Evolutionary conservation across 2,113 vertebrate genomes (phyloP), one percentile per base, ranked within the genome.

Genomic region (Bucco capensis): DNA sequence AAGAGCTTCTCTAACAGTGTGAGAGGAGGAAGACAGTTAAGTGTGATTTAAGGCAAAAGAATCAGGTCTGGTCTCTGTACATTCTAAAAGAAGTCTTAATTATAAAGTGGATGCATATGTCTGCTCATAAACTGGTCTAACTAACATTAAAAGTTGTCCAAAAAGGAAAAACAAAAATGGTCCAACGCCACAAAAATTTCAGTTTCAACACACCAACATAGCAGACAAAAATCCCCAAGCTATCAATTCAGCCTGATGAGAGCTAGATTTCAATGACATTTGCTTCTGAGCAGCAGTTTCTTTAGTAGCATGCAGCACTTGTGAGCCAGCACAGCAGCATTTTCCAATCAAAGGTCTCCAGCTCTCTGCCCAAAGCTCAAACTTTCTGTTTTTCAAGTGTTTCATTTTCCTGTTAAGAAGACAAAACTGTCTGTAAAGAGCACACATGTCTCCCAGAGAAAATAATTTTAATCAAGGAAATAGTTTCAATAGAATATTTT

Each of bases 381-480:
- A 72, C 58, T 79, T 96, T 86, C 73, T 92, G 88, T 82, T 92
- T 88, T 88, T 78, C 79, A 81, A 14, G 51, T 64, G n/a, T 85
- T 94, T 91, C 40, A 46, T 54, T 86, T 93, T 92, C 90, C 69
- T 38, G 9, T 56, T 79, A 87, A 88, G 47, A 91, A 94, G 67
- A 89, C 70, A 79, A 88, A 94, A 53, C 54, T 69, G 51, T 51
- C 58, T 62, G 10, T 51, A 51, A 62, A 93, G 71, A 94, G 66
- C 74, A 73, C 21, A 37, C 2, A 64, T 77, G 86, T 60, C 53
- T 71, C 19, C 66, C 37, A 83, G 8, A 82, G 62, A 91, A 94
- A 92, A 91, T 87, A 93, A 94, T 93, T 87, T 92, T 82, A 89
- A 91, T 93, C 92, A 69, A 94, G 77, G 84, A 95, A 96, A 93